A percentile compares a stretch with the other conserved stretches of the same genome.
phyloP scores from a whole-genome alignment of 2,113 vertebrate species.

The Brachypodius melanocephalos region DNA sequence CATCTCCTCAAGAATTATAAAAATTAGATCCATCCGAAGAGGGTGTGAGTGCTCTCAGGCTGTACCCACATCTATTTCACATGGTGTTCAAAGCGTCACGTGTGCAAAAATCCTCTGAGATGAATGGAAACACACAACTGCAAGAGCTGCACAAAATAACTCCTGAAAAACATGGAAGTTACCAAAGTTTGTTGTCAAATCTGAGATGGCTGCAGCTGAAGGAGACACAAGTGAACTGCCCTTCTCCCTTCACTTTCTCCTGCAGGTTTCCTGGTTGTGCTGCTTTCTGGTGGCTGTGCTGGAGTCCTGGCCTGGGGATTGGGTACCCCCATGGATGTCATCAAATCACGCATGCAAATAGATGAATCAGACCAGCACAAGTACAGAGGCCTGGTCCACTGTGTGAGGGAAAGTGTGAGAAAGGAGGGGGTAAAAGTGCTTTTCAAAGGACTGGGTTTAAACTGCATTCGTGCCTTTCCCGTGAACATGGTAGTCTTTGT shows the following conservation, averaged over 20 bases:
- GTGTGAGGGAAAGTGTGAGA: slow-evolving; percentile 75
- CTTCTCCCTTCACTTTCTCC: neutral
- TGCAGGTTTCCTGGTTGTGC: slow-evolving; percentile 77
- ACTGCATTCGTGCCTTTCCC: slow-evolving; percentile 87
- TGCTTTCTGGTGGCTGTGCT: slow-evolving; percentile 85
- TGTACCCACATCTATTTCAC: neutral
- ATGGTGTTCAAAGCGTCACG: fast-evolving
- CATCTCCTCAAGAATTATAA: neutral
- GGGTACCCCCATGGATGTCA: slow-evolving; percentile 90
- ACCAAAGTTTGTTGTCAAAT: neutral
- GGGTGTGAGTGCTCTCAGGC: neutral
- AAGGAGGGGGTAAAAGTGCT: slow-evolving; percentile 82
- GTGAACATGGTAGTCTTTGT: slow-evolving; percentile 90
- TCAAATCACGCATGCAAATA: slow-evolving; percentile 88
- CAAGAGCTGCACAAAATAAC: neutral
- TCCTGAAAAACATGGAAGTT: neutral
- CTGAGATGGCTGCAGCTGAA: too few relatives aligned
- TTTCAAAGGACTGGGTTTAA: slow-evolving; percentile 85
- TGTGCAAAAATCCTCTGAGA: neutral
- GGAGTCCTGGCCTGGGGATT: slow-evolving; percentile 85
- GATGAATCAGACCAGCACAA: slow-evolving; percentile 74
- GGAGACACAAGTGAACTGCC: fast-evolving
- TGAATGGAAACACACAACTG: neutral
- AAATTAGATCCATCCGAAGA: neutral
- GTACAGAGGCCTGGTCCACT: slow-evolving; percentile 85